Conservation (phyloP, 2,888 invertebrate species). For the Pedicia rivosa region DNA sequence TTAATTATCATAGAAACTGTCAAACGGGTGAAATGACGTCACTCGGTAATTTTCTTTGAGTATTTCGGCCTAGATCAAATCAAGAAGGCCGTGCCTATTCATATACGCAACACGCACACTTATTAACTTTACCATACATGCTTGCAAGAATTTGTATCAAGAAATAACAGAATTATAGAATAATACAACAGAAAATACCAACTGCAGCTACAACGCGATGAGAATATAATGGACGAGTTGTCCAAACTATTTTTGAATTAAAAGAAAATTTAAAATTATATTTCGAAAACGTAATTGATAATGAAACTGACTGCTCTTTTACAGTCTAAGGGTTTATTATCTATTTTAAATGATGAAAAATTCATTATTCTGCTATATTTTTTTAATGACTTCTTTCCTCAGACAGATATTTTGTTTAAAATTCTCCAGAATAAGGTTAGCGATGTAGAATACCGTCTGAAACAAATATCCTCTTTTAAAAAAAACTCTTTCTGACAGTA, state of each 20-base stretch:
- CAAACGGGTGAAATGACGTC: no score
- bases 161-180: no score
- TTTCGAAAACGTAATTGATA: background rate
- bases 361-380: slow-evolving; percentile 6
- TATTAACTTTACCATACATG: no score
- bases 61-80: no score
- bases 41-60: no score
- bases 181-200: slow-evolving; percentile 11
- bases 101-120: no score
- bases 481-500: no score
- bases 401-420: slow-evolving; percentile 7
- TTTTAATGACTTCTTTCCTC: slow-evolving; percentile 7
- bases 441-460: no score
- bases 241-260: slow-evolving; percentile 11
- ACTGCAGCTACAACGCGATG: slow-evolving; percentile 12
- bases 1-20: no score
- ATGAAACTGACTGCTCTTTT: slow-evolving; percentile 6
- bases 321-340: slow-evolving; percentile 5
- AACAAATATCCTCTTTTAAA: no score
- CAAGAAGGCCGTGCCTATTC: no score
- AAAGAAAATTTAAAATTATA: background rate
- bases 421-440: slow-evolving; percentile 3
- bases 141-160: no score
- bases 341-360: slow-evolving; percentile 6
- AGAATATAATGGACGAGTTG: slow-evolving; percentile 12